These are phyloP conservation scores for Sebastes miniatus DNA, from an alignment of 2,797 vertebrate genomes.

Conservation along the genomic window DNA sequence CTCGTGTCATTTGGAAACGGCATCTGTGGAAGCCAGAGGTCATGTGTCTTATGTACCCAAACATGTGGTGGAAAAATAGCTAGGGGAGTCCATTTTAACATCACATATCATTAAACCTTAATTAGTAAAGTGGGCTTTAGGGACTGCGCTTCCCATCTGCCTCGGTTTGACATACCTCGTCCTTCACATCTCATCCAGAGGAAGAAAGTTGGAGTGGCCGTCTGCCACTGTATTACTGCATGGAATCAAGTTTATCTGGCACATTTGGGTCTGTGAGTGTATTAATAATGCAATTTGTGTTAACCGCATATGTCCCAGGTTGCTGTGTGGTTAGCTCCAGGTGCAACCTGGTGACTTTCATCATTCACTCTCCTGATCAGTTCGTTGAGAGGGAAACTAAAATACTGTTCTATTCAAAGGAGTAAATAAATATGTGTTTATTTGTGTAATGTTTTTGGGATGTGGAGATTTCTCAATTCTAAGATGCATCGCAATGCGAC, in stretches of 20 bases:
- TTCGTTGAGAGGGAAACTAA: neutral
- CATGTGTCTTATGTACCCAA: conserved; percentile 39
- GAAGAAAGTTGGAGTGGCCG: conserved; percentile 4
- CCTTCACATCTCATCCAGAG: conserved; percentile 52
- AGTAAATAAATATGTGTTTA: no score
- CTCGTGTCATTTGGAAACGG: conserved; percentile 20
- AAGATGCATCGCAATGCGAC: no score
- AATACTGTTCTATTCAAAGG: neutral
- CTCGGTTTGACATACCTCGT: conserved; percentile 43
- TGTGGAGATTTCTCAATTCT: no score
- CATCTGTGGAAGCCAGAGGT: conserved; percentile 71
- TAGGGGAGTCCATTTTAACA: conserved; percentile 42
- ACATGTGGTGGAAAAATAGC: conserved; percentile 62
- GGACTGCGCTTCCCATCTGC: conserved; percentile 61
- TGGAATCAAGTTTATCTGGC: neutral
- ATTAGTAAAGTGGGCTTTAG: conserved; percentile 64
- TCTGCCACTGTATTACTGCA: neutral
- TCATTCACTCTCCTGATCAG: conserved; percentile 24
- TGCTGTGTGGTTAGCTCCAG: conserved; percentile 7
- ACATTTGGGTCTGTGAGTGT: neutral
- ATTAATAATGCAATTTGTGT: conserved; percentile 42
- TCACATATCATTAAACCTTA: conserved; percentile 62
- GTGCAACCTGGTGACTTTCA: conserved; percentile 14
- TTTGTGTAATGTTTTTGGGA: no score
- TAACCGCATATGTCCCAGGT: conserved; percentile 26